Percentiles rank a stretch among this genome's conserved stretches.
Evolutionary conservation across 2,888 invertebrate genomes (phyloP).

Genomic region (Athalia rosae): DNA sequence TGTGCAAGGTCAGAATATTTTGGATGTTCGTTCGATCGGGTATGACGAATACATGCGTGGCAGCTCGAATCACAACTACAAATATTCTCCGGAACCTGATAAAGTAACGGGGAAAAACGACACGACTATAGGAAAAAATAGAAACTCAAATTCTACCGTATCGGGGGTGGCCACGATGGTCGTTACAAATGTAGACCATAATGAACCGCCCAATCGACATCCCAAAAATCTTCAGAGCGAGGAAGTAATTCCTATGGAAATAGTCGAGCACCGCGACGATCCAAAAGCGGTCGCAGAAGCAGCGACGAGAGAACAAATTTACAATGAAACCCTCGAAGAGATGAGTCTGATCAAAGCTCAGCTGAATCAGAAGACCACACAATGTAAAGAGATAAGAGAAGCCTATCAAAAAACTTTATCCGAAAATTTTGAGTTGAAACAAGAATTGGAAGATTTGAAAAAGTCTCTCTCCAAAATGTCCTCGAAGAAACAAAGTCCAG

Average conservation of each 20-base stretch:
- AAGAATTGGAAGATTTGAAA: conserved; percentile 58
- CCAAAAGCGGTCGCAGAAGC: conserved; percentile 44
- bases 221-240: not conserved
- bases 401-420: conserved; percentile 61
- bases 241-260: conserved; percentile 25
- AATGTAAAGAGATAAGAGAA: conserved; percentile 58
- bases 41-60: conserved; percentile 68
- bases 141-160: not conserved
- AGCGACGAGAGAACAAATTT: conserved; percentile 41
- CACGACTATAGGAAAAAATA: not conserved
- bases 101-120: not conserved
- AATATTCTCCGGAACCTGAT: too few species aligned
- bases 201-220: not conserved
- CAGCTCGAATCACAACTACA: conserved; percentile 17
- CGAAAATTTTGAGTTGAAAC: conserved; percentile 63
- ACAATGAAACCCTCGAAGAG: conserved; percentile 51
- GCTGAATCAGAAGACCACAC: conserved; percentile 56
- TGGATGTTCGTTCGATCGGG: conserved; percentile 58
- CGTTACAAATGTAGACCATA: not conserved
- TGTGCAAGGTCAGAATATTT: conserved; percentile 53
- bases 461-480: conserved; percentile 47
- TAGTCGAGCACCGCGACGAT: conserved; percentile 44
- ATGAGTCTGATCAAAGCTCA: conserved; percentile 53
- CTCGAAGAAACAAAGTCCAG: conserved; percentile 50
- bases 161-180: not conserved